Evolutionary conservation across 92 coral and sea anemone species (phyloP).

Genomic region (Nematostella vectensis): DNA sequence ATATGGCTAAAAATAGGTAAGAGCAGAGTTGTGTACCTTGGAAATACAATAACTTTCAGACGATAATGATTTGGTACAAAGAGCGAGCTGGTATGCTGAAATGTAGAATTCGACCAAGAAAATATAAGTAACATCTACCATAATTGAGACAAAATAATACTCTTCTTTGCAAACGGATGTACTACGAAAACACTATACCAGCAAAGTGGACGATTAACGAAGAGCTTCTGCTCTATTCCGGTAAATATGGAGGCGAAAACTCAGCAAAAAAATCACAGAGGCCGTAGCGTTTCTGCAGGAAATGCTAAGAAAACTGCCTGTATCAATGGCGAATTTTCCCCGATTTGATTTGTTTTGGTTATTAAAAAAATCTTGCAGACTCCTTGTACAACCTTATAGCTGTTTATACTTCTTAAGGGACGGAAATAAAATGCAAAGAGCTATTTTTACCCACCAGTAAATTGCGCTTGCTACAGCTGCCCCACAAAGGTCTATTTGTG

Average conservation of each 20-base stretch:
- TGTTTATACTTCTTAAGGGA: constrained; percentile 86
- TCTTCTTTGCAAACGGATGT: not conserved
- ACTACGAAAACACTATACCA: constrained; percentile 2
- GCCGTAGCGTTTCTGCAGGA: no score
- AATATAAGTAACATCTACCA: not conserved
- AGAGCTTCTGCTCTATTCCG: constrained; percentile 11
- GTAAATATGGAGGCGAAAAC: no score
- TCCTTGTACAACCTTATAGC: constrained; percentile 48
- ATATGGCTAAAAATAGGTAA: not conserved
- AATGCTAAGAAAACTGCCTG: no score
- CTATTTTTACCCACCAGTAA: constrained; percentile 99
- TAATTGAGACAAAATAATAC: not conserved
- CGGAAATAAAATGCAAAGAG: constrained; percentile 99
- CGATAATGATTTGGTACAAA: no score
- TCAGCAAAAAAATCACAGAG: not conserved
- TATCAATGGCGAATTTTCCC: no score
- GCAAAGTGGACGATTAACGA: not conserved
- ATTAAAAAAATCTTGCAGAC: constrained; percentile 21
- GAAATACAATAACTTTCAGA: no score
- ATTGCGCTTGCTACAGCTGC: constrained; percentile 92
- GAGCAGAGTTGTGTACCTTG: not conserved
- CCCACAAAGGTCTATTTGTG: constrained; percentile 97
- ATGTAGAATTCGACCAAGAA: not conserved
- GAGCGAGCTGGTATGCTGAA: not conserved
- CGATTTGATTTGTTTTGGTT: no score